Base-by-base conservation (phyloP, 2,888 invertebrate genomes). In the Meteorus colon region DNA sequence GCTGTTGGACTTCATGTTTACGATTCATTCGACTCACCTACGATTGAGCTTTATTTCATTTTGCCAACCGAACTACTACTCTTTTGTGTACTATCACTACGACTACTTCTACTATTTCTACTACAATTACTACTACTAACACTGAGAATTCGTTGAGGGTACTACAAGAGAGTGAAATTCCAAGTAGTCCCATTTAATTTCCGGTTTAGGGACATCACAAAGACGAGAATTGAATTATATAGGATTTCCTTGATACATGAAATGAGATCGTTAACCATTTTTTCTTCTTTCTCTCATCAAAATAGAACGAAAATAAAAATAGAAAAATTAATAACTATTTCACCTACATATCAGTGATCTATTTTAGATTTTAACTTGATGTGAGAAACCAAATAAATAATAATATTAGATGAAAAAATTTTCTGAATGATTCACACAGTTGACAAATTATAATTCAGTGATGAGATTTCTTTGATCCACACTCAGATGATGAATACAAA, bases 1-100 rank as follows among this genome's bases (percentile, higher is more conserved):
- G 88, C 86, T 87, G 87, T 85, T 86, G 82, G 82, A 75, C 81
- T 84, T 83, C 80, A 83, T 83, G 86, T 87, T 86, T 87, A 88
- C 84, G 86, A 86, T 83, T 84, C 84, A 84, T 86, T 84, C 83
- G 81, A 82, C 75, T 78, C 77, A 82, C 80, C 84, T 85, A 86
- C 86, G 84, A 85, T 84, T 85, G 84, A 83, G 84, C 85, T 85
- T 87, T 85, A 86, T 84, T 83, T 81, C 79, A 55, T 63, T 69
- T 80, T 78, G 69, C 69, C 37, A 70, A 70, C 59, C 65, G 19
- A n/a, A 68, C 55, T 19, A 19, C 19, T 55, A 55, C 55, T 55
- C 4, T 2, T n/a, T 1, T 5, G 14, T n/a, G n/a, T 51, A n/a
- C n/a, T 51, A n/a, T n/a, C n/a, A 6, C 51, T 51, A n/a, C 16